Evolutionary conservation across 1,140 invertebrate genomes (phyloP), one percentile per base, ranked within the genome.

Genomic region (Coboldia fuscipes): DNA sequence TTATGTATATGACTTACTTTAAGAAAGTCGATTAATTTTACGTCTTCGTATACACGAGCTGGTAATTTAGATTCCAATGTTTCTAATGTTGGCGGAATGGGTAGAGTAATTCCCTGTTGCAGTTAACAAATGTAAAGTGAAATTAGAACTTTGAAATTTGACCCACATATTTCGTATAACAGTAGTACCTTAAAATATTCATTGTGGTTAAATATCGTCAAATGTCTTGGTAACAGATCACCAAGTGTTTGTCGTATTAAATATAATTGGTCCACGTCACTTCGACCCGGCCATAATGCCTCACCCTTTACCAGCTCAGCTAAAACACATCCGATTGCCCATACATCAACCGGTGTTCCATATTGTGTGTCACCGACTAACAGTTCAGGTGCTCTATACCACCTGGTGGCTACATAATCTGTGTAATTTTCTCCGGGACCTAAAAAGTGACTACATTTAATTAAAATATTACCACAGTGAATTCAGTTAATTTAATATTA

Each of bases 321-420:
- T 52, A 92, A 83, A 2, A 98, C 90, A 57, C 50, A 53, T 8
- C 50, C 50, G 28, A 55, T 54, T 27, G 51, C 51, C 93, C 93
- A 98, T 10, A 98, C 83, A 51, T 98, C 93, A 1, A 99, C 94
- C 0, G 89, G 79, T 1, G 89, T 83, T 5, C 92, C 85, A 51
- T 99, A 99, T 49, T 89, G 78, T 3, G 88, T 94, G 51, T 98
- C 94, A 0, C 94, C 94, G 0, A 98, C 93, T 15, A 98, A 62
- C 8, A 98, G 62, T 59, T 98, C 94, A 0, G 89, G 92, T 12
- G 90, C 83, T 35, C 94, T 64, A 57, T 99, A 99, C 93, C 93
- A 99, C 17, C 94, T 64, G 5, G 94, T 98, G 2, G 94, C 94
- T 30, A 99, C 94, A 57, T 99, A 98, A 57, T 99, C 94, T 34